Evolutionary conservation across 1,140 invertebrate genomes (phyloP).

Genomic region (Ceratosolen solmsi): DNA sequence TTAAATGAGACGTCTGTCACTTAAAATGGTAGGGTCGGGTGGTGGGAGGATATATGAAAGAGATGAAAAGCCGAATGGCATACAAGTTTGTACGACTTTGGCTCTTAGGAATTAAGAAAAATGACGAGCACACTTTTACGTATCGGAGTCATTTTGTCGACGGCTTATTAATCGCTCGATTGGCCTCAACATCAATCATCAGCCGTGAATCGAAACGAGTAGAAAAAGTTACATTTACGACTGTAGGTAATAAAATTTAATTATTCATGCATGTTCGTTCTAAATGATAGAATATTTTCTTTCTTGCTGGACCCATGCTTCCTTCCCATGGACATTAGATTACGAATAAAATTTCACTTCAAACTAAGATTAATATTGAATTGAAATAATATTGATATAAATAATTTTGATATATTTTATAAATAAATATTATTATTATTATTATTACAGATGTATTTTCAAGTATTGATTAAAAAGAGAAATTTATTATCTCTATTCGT

Average conservation of each 20-base stretch:
- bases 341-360: too few relatives aligned
- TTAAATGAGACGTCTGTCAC: conserved; percentile 42
- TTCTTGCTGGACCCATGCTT: too few relatives aligned
- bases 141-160: neutral
- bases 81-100: conserved; percentile 31
- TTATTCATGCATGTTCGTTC: neutral
- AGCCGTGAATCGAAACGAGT: neutral
- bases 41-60: neutral
- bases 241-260: conserved; percentile 2
- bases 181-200: conserved; percentile 38
- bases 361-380: too few relatives aligned
- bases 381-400: too few relatives aligned
- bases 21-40: conserved; percentile 22
- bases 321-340: too few relatives aligned
- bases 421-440: too few relatives aligned
- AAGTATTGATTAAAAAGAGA: too few relatives aligned
- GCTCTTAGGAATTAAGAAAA: conserved; percentile 48
- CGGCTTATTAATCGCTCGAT: conserved; percentile 47
- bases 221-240: conserved; percentile 3
- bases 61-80: neutral
- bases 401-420: too few relatives aligned
- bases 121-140: conserved; percentile 42
- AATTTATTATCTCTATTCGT: too few relatives aligned
- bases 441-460: too few relatives aligned
- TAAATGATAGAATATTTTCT: neutral